Evolutionary conservation across 1,140 invertebrate genomes (phyloP).

Genomic region (Hyphantria cunea): DNA sequence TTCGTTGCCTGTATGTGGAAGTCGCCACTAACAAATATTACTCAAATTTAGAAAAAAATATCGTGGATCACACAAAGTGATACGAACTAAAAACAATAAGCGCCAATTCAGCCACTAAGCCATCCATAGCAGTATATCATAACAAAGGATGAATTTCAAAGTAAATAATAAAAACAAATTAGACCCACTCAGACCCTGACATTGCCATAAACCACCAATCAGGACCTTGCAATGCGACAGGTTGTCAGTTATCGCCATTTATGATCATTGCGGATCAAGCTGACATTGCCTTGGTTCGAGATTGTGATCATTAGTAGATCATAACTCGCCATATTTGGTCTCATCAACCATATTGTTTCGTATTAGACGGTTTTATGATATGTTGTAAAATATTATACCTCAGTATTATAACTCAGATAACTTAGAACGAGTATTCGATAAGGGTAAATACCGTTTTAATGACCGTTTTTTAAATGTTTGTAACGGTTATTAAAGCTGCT

Average conservation of each 20-base stretch:
- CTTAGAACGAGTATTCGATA: no score
- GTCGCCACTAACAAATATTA: no score
- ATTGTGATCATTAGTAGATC: constrained; percentile 21
- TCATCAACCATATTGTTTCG: constrained; percentile 1
- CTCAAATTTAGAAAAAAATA: no score
- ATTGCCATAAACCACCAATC: constrained; percentile 26
- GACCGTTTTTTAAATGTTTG: no score
- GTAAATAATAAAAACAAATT: constrained; percentile 22
- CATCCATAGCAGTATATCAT: no score
- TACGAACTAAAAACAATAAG: no score
- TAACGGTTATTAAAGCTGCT: no score
- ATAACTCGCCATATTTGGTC: constrained; percentile 28
- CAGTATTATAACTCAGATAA: not conserved
- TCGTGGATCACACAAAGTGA: no score
- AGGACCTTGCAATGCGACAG: constrained; percentile 21
- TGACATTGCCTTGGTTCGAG: constrained; percentile 16
- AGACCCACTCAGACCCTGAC: constrained; percentile 12
- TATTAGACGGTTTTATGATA: not conserved
- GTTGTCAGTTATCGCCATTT: constrained; percentile 27
- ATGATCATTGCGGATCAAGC: constrained; percentile 25
- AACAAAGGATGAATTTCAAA: no score
- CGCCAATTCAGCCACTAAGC: not conserved
- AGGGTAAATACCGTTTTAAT: no score
- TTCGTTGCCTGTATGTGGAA: no score
- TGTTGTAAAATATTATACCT: not conserved